A percentile compares a stretch with the other conserved stretches of the same genome.
Conservation (phyloP, 2,888 invertebrate species). For the Eupithecia subfuscata region DNA sequence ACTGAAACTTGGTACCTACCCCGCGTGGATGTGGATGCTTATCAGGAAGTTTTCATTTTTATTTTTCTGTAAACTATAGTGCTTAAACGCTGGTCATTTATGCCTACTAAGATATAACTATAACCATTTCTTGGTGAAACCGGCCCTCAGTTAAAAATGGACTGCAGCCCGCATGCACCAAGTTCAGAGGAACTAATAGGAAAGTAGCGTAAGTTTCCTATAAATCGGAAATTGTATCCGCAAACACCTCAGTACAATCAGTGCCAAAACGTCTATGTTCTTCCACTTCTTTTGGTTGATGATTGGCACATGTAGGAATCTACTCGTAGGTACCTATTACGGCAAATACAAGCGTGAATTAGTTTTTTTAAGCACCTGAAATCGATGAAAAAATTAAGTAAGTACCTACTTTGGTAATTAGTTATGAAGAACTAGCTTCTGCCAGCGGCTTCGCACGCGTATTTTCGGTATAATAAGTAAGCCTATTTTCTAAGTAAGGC, state of each 20-base stretch:
- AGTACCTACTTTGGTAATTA: not conserved
- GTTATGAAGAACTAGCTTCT: not conserved
- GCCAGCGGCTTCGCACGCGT: no score
- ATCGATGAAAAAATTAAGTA: no score
- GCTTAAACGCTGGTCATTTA: no score
- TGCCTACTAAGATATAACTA: no score
- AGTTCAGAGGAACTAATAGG: conserved; percentile 32
- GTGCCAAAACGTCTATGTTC: not conserved
- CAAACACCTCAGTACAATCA: conserved; percentile 35
- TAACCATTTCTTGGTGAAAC: not conserved
- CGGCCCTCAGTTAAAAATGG: conserved; percentile 1
- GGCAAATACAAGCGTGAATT: not conserved
- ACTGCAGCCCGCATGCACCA: conserved; percentile 32
- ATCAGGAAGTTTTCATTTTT: no score
- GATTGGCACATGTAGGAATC: not conserved
- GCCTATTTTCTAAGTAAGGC: no score
- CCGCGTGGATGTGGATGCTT: no score
- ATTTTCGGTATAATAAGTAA: no score
- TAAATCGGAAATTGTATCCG: conserved; percentile 45
- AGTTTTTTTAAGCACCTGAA: not conserved
- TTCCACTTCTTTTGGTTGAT: not conserved
- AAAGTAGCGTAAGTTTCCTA: conserved; percentile 32
- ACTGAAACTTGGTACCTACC: no score
- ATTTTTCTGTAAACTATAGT: no score
- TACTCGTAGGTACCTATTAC: not conserved